phyloP scores from a whole-genome alignment of 2,797 vertebrate species.

The Meriones psammophilus region DNA sequence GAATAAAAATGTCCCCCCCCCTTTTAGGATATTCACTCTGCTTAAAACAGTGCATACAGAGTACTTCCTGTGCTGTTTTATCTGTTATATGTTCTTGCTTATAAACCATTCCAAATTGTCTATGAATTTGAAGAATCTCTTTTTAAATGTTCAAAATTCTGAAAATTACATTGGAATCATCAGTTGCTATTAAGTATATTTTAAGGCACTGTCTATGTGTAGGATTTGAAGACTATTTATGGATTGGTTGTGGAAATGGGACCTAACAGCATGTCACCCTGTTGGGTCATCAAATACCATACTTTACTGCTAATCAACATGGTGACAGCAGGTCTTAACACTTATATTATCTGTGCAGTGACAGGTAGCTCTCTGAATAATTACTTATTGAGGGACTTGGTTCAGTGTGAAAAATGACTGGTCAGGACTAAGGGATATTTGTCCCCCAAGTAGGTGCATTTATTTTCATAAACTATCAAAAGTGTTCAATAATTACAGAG shows the following conservation, averaged over 20 bases:
- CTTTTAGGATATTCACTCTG: neutral
- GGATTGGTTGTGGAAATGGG: neutral
- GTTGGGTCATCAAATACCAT: neutral
- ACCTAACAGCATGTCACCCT: neutral
- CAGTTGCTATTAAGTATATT: neutral
- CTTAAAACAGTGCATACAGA: constrained; percentile 60
- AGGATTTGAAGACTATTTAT: neutral
- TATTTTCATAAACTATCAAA: constrained; percentile 60
- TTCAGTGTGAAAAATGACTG: constrained; percentile 38
- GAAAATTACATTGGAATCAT: constrained; percentile 11
- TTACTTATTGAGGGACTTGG: neutral
- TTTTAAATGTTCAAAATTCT: constrained; percentile 1
- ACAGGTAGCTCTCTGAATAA: constrained; percentile 35
- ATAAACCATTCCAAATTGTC: constrained; percentile 10
- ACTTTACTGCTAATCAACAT: constrained; percentile 27
- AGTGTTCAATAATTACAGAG: constrained; percentile 15
- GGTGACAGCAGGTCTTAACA: neutral
- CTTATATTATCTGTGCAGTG: neutral
- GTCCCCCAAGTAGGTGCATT: constrained; percentile 45
- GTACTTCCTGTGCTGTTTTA: neutral
- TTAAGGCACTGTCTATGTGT: neutral
- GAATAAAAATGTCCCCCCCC: constrained; percentile 40
- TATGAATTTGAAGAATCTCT: neutral
- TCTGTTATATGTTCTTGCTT: constrained; percentile 44
- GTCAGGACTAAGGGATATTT: constrained; percentile 23